A percentile compares a stretch with the other conserved stretches of the same genome.
phyloP scores from a whole-genome alignment of 2,888 invertebrate species.

The Anarsia innoxiella region DNA sequence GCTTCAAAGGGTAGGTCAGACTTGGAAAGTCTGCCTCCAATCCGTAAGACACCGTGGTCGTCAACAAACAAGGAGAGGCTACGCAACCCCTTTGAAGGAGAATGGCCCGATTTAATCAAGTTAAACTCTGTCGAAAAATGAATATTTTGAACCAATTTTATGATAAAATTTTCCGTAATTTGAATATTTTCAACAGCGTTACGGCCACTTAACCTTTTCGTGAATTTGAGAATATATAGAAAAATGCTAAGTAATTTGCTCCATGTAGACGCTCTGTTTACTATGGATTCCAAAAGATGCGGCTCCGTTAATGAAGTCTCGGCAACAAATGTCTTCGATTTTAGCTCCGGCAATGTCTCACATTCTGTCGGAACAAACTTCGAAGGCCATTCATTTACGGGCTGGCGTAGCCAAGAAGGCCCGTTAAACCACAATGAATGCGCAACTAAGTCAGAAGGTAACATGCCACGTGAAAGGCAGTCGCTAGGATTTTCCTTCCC shows the following conservation, averaged over 20 bases:
- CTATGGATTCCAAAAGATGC: background rate
- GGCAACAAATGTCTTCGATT: too few species aligned
- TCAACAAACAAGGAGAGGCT: constrained; percentile 12
- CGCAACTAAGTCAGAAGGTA: constrained; percentile 12
- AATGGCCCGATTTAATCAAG: background rate
- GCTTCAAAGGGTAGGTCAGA: constrained; percentile 11
- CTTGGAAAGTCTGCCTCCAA: constrained; percentile 10
- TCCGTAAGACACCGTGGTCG: constrained; percentile 5
- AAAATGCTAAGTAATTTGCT: background rate
- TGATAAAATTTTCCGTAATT: background rate
- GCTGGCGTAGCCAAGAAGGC: constrained; percentile 8
- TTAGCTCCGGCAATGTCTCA: too few species aligned
- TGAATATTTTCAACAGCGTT: background rate
- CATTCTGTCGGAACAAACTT: too few species aligned
- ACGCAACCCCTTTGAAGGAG: background rate
- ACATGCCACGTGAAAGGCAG: constrained; percentile 17
- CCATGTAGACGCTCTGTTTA: background rate
- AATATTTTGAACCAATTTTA: background rate
- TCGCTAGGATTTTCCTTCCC: constrained; percentile 15
- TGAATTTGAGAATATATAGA: background rate
- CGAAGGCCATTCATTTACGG: background rate
- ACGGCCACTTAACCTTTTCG: background rate
- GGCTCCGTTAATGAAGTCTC: background rate
- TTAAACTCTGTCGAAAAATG: background rate
- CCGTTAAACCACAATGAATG: constrained; percentile 14